Evolutionary conservation across 2,888 invertebrate genomes (phyloP).

Genomic region (Callyntrura sp.): DNA sequence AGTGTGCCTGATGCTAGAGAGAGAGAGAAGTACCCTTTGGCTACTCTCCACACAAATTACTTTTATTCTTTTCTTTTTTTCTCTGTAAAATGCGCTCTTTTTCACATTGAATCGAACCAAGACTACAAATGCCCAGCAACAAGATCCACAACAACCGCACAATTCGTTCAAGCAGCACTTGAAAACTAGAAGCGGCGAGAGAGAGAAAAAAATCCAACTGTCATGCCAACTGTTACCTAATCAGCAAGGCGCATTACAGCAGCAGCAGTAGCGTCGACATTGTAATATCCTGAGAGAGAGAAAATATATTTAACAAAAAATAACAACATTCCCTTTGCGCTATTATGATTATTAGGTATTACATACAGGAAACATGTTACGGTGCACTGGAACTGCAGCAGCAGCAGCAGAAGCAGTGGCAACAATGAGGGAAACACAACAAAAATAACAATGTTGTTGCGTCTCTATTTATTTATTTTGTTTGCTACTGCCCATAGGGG

Average conservation of each 20-base stretch:
- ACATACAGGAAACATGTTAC: neutral
- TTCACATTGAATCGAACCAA: neutral
- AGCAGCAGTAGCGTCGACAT: neutral
- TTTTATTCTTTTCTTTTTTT: too few relatives aligned
- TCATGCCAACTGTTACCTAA: constrained; percentile 80
- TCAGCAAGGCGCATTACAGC: constrained; percentile 45
- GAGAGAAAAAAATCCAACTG: constrained; percentile 74
- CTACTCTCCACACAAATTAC: neutral
- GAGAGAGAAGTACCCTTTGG: constrained; percentile 50
- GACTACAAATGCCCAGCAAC: constrained; percentile 27
- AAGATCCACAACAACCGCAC: neutral
- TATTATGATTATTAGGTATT: neutral
- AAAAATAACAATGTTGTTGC: constrained; percentile 28
- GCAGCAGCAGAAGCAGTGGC: neutral
- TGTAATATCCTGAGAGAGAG: neutral
- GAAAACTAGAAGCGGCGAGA: neutral
- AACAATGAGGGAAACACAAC: too few relatives aligned
- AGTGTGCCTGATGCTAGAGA: too few relatives aligned
- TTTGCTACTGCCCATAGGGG: too few relatives aligned
- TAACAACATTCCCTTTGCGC: constrained; percentile 1
- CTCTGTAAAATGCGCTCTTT: neutral
- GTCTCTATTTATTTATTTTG: too few relatives aligned
- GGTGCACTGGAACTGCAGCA: too few relatives aligned
- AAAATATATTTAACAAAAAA: neutral
- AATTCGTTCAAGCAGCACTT: constrained; percentile 21